Conservation (phyloP, 2,113 vertebrate genomes). For the Colossoma macropomum region DNA sequence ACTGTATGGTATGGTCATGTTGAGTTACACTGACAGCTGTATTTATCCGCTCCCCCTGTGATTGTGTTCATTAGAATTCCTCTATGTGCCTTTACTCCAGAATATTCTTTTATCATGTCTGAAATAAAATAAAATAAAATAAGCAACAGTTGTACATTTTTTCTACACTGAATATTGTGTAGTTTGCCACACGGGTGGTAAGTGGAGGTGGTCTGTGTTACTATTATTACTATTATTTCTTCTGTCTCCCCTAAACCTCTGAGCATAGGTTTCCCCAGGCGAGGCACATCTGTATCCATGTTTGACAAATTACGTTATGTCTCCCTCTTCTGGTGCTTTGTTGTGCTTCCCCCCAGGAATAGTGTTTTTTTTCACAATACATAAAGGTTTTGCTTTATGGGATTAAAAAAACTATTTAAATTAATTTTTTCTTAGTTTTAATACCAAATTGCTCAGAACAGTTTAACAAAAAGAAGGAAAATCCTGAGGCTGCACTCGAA, state of each 20-base stretch:
- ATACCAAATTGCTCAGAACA: background rate
- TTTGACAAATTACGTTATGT: constrained; percentile 16
- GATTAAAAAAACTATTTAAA: too few relatives aligned
- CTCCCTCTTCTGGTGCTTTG: constrained; percentile 35
- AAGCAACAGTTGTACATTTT: background rate
- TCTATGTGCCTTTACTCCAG: constrained; percentile 42
- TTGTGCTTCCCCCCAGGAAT: background rate
- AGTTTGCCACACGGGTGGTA: background rate
- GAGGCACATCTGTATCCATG: background rate
- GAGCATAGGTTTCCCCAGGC: background rate
- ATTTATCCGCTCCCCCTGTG: constrained; percentile 47
- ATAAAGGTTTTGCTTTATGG: too few relatives aligned
- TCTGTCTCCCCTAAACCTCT: background rate
- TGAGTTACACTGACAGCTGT: constrained; percentile 36
- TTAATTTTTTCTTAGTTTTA: background rate
- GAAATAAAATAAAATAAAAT: constrained; percentile 15
- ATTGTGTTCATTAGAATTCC: constrained; percentile 43
- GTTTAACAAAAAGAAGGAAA: background rate
- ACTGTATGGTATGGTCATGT: constrained; percentile 35
- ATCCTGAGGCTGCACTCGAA: background rate
- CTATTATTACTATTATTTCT: background rate
- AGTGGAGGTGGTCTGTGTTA: background rate
- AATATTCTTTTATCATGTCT: constrained; percentile 36
- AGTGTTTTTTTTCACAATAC: background rate
- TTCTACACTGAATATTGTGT: background rate